Base-by-base conservation (phyloP, 2,797 vertebrate species). In the Tapirus indicus region DNA sequence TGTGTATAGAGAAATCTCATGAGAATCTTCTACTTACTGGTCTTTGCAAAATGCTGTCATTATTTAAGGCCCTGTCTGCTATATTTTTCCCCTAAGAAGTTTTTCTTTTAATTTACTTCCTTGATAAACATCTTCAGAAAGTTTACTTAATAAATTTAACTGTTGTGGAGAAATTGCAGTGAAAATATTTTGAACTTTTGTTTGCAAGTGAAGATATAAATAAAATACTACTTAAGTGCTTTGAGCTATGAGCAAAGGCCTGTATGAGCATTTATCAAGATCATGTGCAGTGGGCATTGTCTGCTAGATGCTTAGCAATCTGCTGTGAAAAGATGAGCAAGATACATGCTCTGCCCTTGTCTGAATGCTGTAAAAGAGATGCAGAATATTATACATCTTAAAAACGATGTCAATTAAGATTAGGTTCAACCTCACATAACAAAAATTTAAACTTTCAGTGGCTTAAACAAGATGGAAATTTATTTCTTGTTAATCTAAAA, bases 121-220 rank as follows among this genome's bases (percentile, higher is more conserved):
- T 82, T 92, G 38, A 60, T 74, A 84, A 94, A 79, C 3, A 74
- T 86, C 78, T 68, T 84, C 64, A 69, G 41, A 71, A 7, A 27
- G 12, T 79, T 84, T 85, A 54, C 25, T 91, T 87, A 86, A 82
- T 84, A 85, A 88, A n/a, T 91, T 44, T 95, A 90, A 87, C 52
- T 93, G 38, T 78, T 92, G 69, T 8, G 35, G 80, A 68, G 64
- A 91, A 91, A 88, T 93, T 69, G 38, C 20, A 44, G 4, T 86
- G 75, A 88, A 78, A 54, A 62, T 95, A 87, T 74, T 72, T 88
- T 84, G 29, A 60, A 54, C 79, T 95, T 88, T 66, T 89, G 21
- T 77, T 94, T 94, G 16, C 27, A 49, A 88, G 18, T 94, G 29
- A 91, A 94, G 21, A 62, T 86, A 54, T 49, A 92, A 83, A 66